These are phyloP conservation scores for Cyanistes caeruleus DNA, from an alignment of 2,113 vertebrate species.

Conservation along the genomic window DNA sequence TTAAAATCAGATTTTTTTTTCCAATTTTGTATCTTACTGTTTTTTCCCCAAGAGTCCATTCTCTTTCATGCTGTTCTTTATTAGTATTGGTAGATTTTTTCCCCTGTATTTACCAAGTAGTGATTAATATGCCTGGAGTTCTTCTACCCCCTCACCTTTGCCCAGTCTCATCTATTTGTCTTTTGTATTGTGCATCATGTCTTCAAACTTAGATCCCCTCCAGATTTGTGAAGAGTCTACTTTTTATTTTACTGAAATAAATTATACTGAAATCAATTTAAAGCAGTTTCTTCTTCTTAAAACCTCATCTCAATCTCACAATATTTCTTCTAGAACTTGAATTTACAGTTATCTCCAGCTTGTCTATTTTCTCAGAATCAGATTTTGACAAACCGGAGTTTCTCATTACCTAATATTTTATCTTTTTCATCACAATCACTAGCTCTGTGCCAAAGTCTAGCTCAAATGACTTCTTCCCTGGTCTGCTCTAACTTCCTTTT, in stretches of 20 bases:
- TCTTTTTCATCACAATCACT: neutral
- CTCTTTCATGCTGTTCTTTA: neutral
- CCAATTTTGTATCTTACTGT: neutral
- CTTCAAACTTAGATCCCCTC: neutral
- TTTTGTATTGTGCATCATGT: neutral
- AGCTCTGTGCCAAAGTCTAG: neutral
- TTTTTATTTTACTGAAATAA: neutral
- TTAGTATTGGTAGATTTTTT: neutral
- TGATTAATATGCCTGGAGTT: neutral
- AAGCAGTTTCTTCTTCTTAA: neutral
- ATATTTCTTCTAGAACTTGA: neutral
- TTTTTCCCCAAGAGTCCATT: neutral
- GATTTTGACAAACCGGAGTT: neutral
- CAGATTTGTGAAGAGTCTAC: neutral
- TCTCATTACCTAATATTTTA: neutral
- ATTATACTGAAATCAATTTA: neutral
- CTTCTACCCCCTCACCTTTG: neutral
- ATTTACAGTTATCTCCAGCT: neutral
- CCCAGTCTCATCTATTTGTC: neutral
- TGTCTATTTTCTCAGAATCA: neutral
- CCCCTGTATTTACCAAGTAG: neutral
- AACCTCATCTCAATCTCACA: neutral
- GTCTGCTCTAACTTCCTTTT: neutral
- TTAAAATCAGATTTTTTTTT: neutral
- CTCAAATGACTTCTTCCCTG: neutral